Conservation (phyloP, 2,113 vertebrate genomes). For the Tringa solitaria region DNA sequence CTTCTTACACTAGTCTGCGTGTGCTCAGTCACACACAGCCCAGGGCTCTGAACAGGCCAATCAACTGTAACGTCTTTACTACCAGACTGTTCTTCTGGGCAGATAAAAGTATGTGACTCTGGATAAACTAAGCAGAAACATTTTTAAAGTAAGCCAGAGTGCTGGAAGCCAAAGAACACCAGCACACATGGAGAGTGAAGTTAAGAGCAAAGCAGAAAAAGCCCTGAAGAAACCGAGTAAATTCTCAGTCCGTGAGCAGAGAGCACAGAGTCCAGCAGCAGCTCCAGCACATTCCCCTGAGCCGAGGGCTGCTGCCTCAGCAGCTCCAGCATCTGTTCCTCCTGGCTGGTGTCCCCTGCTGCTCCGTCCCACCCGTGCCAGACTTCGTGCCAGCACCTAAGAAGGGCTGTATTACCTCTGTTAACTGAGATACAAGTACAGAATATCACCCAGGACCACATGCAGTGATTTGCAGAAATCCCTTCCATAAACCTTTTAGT, state of each 20-base stretch:
- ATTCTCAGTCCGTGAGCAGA: neutral
- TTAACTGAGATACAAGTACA: neutral
- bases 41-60: neutral
- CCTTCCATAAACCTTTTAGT: neutral
- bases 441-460: neutral
- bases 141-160: neutral
- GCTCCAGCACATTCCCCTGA: neutral
- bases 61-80: neutral
- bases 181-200: neutral
- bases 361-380: neutral
- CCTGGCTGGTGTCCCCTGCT: neutral
- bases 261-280: neutral
- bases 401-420: neutral
- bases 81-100: neutral
- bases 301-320: neutral
- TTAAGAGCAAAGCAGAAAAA: neutral
- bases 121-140: neutral
- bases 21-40: neutral
- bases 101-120: neutral
- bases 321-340: conserved; percentile 3
- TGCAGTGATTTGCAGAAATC: neutral
- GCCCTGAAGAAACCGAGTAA: neutral
- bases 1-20: neutral
- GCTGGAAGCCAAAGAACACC: neutral
- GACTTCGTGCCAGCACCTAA: neutral